Evolutionary conservation across 2,888 invertebrate species (phyloP), one percentile per base, ranked within the genome.

Genomic region (Acanthosoma haemorrhoidale): DNA sequence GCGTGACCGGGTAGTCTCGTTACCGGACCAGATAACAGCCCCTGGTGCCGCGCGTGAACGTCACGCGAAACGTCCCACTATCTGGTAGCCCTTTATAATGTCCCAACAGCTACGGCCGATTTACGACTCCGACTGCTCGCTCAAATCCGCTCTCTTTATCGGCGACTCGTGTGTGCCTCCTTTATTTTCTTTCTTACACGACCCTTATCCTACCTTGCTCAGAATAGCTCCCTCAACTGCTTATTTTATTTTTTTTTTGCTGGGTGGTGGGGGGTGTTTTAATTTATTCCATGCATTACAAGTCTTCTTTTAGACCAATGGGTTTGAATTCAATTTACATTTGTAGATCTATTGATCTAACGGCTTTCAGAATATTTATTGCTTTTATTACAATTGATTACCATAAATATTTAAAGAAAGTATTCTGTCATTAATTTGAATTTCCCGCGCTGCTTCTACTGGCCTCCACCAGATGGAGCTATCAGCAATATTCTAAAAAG

Each of bases 1-100:
- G 61, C 61, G 61, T 61, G 61, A 61, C 32, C 61, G 61, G 61
- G 61, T 61, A 61, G 32, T 36, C 61, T 61, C 61, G 61, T 61
- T 61, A 61, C 36, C 36, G 11, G 13, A 5, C 21, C 2, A 34
- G 31, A 31, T 34, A 32, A 36, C 21, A 36, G 36, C 21, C 61
- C 21, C 61, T 36, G 21, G 36, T 32, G 34, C 36, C 32, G 34
- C 34, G 61, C 61, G 61, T 61, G 61, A 61, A 61, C 36, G 61
- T 61, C 61, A 61, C 61, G 61, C 61, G 61, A 61, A 61, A 61
- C 61, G 61, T 36, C 36, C 36, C 61, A 21, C 59, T 59, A 59
- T 59, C 59, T 32, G 59, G 32, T 59, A 31, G 59, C 59, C 36
- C 34, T 36, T 36, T 61, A 61, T 61, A 61, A 61, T 36, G 61